These are phyloP conservation scores for Siderastrea siderea DNA, from an alignment of 92 coral and sea anemone species.

Conservation along the genomic window DNA sequence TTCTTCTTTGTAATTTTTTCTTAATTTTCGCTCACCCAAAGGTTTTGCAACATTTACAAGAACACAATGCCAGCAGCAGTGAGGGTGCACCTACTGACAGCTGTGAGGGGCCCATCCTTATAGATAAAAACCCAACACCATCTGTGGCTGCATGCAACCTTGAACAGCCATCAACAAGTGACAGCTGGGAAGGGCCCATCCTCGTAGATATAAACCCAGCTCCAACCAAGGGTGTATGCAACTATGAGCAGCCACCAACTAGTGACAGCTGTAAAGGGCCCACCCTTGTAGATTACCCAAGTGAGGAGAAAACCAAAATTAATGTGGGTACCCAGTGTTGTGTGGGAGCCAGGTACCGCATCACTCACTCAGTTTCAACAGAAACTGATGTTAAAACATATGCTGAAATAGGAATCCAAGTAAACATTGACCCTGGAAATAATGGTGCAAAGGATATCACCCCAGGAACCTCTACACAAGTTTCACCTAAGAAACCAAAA, in stretches of 20 bases:
- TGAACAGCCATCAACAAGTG: neutral
- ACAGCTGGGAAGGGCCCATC: neutral
- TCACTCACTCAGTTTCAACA: conserved; percentile 8
- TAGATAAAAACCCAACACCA: no score
- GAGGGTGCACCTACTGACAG: neutral
- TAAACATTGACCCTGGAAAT: neutral
- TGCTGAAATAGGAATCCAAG: neutral
- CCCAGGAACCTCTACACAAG: neutral
- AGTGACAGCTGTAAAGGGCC: neutral
- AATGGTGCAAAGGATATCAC: neutral
- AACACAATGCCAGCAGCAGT: neutral
- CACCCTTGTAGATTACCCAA: neutral
- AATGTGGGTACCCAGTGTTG: neutral
- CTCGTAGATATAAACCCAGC: neutral
- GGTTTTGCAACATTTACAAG: neutral
- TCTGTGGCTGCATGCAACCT: neutral
- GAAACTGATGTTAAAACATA: neutral
- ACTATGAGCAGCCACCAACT: neutral
- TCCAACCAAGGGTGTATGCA: neutral
- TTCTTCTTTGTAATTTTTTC: neutral
- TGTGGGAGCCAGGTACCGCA: conserved; percentile 1
- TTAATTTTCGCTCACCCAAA: neutral
- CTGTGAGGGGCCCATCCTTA: no score
- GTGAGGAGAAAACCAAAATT: neutral
- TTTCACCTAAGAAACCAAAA: neutral